These are phyloP conservation scores for Aphelocoma californica DNA, from an alignment of 2,797 vertebrate genomes.

Conservation along the genomic window DNA sequence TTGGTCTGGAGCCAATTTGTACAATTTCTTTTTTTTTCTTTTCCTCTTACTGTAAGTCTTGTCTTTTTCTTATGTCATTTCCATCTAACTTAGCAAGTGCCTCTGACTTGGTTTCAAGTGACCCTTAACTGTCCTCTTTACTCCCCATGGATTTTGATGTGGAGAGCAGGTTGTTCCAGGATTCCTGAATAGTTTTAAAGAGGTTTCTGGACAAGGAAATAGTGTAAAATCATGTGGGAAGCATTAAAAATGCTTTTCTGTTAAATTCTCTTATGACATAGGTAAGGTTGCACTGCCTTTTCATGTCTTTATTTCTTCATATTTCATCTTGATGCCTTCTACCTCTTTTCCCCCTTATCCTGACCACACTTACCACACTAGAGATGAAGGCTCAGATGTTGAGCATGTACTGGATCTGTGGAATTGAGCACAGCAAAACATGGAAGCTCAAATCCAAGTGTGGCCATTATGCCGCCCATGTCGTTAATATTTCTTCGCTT, in stretches of 20 bases:
- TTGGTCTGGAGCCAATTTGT: not conserved
- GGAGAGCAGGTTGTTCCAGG: not conserved
- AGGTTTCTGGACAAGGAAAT: not conserved
- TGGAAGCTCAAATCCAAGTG: not conserved
- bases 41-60: not conserved
- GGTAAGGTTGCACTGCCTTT: not conserved
- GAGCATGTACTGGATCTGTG: accelerated
- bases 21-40: not conserved
- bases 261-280: not conserved
- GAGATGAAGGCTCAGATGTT: not conserved
- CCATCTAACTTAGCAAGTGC: not conserved
- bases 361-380: not conserved
- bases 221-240: not conserved
- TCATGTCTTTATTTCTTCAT: not conserved
- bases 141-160: not conserved
- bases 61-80: not conserved
- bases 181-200: not conserved
- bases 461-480: too few species aligned
- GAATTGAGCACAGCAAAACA: not conserved
- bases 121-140: not conserved
- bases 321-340: not conserved
- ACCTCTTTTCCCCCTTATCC: not conserved
- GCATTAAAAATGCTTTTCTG: not conserved
- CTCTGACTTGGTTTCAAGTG: not conserved
- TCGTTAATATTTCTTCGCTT: not conserved